phyloP scores from a whole-genome alignment of 2,797 vertebrate species.

The Periophthalmus magnuspinnatus region DNA sequence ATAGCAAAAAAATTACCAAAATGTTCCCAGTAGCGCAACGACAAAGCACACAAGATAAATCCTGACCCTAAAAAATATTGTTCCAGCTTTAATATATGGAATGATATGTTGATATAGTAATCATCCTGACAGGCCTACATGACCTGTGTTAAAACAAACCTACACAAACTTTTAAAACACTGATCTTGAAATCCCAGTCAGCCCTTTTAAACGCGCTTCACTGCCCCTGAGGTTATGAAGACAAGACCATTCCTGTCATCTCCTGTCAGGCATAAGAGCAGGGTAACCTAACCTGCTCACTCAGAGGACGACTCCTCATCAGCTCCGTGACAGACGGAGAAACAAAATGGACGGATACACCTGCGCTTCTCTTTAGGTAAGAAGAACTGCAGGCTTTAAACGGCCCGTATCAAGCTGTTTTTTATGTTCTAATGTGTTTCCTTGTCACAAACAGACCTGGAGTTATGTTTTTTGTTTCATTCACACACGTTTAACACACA shows the following conservation, averaged over 20 bases:
- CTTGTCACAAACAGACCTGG: no score
- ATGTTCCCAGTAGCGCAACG: no score
- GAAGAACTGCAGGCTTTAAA: no score
- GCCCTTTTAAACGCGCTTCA: conserved; percentile 6
- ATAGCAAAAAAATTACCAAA: no score
- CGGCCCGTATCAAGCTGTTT: no score
- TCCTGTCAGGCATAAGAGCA: conserved; percentile 45
- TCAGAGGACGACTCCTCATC: conserved; percentile 51
- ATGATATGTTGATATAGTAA: no score
- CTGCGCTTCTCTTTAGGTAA: background rate
- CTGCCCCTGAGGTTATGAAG: conserved; percentile 28
- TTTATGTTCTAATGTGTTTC: no score
- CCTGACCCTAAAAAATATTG: no score
- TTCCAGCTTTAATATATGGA: no score
- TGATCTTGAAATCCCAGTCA: conserved; percentile 29
- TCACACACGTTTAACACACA: no score
- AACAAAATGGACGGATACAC: background rate
- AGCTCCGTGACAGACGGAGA: conserved; percentile 15
- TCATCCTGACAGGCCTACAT: background rate
- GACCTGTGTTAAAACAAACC: conserved; percentile 4
- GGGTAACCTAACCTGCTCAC: conserved; percentile 62
- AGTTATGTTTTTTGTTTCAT: no score
- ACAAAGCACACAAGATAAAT: no score
- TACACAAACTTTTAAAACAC: conserved; percentile 2
- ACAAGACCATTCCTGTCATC: conserved; percentile 49